Conservation (phyloP, 1,140 invertebrate genomes). For the Leptinotarsa defecta region DNA sequence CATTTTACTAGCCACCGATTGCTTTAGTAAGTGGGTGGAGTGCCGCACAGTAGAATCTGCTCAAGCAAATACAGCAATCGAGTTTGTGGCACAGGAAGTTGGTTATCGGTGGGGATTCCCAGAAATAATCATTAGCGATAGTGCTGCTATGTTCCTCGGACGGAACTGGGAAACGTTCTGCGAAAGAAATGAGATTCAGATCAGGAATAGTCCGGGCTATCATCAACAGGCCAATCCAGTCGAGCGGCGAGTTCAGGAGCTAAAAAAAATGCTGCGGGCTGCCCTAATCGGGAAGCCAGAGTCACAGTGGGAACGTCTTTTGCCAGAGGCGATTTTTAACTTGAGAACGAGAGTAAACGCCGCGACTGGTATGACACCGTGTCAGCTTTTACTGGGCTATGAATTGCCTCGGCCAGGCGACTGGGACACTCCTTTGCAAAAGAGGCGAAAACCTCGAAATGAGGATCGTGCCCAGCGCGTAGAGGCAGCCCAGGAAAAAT, state of each 20-base stretch:
- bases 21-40: too few species aligned
- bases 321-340: neutral
- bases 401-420: neutral
- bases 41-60: too few species aligned
- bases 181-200: neutral
- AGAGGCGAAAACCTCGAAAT: neutral
- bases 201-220: neutral
- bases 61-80: too few species aligned
- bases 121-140: neutral
- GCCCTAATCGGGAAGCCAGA: neutral
- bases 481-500: neutral
- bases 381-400: neutral
- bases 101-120: neutral
- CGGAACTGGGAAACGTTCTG: neutral
- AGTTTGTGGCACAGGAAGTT: too few species aligned
- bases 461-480: neutral
- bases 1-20: too few species aligned
- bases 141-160: neutral
- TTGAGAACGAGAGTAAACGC: neutral
- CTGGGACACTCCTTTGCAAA: neutral
- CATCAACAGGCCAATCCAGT: constrained; percentile 23
- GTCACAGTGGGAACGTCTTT: neutral
- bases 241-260: constrained; percentile 22
- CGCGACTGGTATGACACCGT: neutral
- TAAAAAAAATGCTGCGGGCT: constrained; percentile 10